These are phyloP conservation scores for Trichomycterus rosablanca DNA, from an alignment of 2,113 vertebrate genomes.

Conservation along the genomic window DNA sequence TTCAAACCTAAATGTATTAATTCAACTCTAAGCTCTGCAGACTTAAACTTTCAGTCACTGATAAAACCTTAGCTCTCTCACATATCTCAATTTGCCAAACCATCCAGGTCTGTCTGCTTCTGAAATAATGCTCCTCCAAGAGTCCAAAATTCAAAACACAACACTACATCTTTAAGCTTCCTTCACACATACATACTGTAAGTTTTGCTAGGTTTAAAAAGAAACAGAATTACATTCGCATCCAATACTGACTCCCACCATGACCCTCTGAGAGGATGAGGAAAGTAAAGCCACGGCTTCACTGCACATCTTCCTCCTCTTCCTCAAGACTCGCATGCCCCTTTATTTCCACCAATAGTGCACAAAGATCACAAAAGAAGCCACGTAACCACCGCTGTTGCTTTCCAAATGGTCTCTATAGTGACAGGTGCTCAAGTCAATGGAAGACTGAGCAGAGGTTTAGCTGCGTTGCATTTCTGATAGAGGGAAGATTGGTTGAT, in stretches of 20 bases:
- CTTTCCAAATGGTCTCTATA: slow-evolving; percentile 78
- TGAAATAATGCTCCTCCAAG: no score
- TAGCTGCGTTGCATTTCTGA: slow-evolving; percentile 14
- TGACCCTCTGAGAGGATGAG: slow-evolving; percentile 73
- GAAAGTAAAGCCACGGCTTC: slow-evolving; percentile 72
- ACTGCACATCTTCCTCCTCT: slow-evolving; percentile 63
- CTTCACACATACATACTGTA: background rate
- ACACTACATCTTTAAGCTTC: no score
- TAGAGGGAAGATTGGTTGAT: slow-evolving; percentile 31
- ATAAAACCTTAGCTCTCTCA: no score
- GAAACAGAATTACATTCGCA: slow-evolving; percentile 70
- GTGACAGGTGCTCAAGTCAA: slow-evolving; percentile 70
- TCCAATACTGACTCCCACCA: slow-evolving; percentile 71
- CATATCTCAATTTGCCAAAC: no score
- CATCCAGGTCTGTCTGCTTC: no score
- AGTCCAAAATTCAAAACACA: no score
- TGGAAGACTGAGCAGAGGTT: slow-evolving; percentile 41
- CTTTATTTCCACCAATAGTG: background rate
- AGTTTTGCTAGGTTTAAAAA: no score
- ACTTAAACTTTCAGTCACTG: no score
- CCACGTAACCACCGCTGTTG: slow-evolving; percentile 57
- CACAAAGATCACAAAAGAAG: slow-evolving; percentile 55
- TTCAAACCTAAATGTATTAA: no score
- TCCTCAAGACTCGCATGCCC: slow-evolving; percentile 66
- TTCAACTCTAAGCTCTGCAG: no score